A percentile compares a stretch with the other conserved stretches of the same genome.
phyloP scores from a whole-genome alignment of 2,888 invertebrate genomes.

The Phorcus lineatus region DNA sequence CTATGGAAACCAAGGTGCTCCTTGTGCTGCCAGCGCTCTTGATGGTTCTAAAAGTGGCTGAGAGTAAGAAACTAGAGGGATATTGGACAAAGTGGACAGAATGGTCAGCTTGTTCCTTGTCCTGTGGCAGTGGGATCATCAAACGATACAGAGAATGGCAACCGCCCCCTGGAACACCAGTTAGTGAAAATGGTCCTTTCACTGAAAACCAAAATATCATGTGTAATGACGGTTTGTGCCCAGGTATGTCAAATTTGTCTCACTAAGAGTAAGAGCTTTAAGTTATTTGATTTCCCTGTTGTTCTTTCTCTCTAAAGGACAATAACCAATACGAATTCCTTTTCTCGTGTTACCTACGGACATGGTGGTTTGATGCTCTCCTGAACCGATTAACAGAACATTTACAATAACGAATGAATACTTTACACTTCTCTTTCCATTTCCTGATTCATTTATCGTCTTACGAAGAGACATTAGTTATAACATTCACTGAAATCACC shows the following conservation, averaged over 20 bases:
- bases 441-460: too few relatives aligned
- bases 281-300: too few relatives aligned
- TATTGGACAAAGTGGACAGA: slow-evolving; percentile 43
- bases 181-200: not conserved
- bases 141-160: not conserved
- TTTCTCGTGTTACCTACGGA: too few relatives aligned
- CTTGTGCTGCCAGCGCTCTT: not conserved
- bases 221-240: not conserved
- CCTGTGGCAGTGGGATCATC: slow-evolving; percentile 44
- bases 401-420: too few relatives aligned
- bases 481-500: too few relatives aligned
- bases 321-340: too few relatives aligned
- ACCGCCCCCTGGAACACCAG: not conserved
- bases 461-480: too few relatives aligned
- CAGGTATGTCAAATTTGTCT: not conserved
- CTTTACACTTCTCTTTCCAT: too few relatives aligned
- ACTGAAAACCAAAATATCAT: not conserved
- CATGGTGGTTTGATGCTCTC: too few relatives aligned
- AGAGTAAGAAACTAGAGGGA: slow-evolving; percentile 20
- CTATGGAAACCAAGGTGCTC: not conserved
- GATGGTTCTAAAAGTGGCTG: not conserved
- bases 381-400: too few relatives aligned
- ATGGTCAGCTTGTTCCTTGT: slow-evolving; percentile 44
- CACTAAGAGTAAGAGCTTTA: too few relatives aligned
- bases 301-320: too few relatives aligned